These are phyloP conservation scores for Drosophila paramelanica DNA, from an alignment of 2,888 invertebrate species.

Conservation along the genomic window DNA sequence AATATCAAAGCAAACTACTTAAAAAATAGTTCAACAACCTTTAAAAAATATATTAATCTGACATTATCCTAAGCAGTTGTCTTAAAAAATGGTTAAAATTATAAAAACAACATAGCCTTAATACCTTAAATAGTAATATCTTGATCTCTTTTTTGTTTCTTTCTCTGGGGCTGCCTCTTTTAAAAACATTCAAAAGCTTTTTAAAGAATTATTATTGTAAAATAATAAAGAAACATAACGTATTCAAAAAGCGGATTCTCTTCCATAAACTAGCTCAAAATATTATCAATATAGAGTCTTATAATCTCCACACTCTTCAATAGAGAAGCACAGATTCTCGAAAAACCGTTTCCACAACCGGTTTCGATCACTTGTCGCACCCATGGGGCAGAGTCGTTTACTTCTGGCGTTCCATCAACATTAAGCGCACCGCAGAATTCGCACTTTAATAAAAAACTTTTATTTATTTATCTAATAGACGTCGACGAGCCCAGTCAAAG, in stretches of 20 bases:
- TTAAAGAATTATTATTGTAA: neutral
- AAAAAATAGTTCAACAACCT: too few relatives aligned
- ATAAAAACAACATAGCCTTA: neutral
- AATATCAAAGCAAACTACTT: too few relatives aligned
- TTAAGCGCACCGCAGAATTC: conserved; percentile 68
- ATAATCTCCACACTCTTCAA: conserved; percentile 7
- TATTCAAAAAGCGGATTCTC: neutral
- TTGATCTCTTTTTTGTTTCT: too few relatives aligned
- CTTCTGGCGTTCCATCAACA: conserved; percentile 53
- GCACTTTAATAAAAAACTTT: conserved; percentile 75
- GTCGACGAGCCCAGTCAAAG: conserved; percentile 25
- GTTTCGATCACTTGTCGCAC: conserved; percentile 32
- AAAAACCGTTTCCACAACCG: conserved; percentile 37
- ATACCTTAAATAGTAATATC: too few relatives aligned
- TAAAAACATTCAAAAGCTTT: neutral
- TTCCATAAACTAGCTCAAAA: conserved; percentile 5
- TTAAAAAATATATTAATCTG: too few relatives aligned
- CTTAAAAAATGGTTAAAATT: neutral
- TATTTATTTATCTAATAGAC: conserved; percentile 79
- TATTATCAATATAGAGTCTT: conserved; percentile 23
- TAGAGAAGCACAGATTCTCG: neutral
- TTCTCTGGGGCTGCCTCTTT: neutral
- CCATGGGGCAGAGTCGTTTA: conserved; percentile 11
- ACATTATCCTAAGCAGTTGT: too few relatives aligned
- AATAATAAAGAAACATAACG: neutral